These are phyloP conservation scores for Clepsis dumicolana DNA, from an alignment of 2,888 invertebrate species.

Conservation along the genomic window DNA sequence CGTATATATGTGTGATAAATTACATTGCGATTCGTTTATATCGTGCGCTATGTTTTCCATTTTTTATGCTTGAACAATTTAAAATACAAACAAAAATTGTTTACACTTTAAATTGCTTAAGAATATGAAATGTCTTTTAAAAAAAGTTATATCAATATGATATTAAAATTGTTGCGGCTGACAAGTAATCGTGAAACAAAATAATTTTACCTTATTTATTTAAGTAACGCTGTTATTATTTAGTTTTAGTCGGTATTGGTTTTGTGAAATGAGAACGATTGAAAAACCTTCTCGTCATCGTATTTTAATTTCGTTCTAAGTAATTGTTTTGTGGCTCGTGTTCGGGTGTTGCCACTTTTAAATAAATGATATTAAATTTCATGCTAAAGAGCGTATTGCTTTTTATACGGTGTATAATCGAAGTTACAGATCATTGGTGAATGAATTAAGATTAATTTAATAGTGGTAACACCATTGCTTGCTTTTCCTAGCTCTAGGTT, in stretches of 20 bases:
- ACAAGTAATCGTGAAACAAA: slow-evolving; percentile 66
- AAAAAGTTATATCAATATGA: slow-evolving; percentile 78
- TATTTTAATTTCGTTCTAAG: slow-evolving; percentile 57
- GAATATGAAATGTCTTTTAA: slow-evolving; percentile 60
- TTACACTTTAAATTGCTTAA: slow-evolving; percentile 53
- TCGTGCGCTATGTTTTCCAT: slow-evolving; percentile 54
- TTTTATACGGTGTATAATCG: background rate
- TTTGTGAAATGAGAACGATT: slow-evolving; percentile 69
- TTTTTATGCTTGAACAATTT: slow-evolving; percentile 28
- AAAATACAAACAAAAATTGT: background rate
- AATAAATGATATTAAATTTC: background rate
- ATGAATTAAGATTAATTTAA: slow-evolving; percentile 4
- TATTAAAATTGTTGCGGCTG: slow-evolving; percentile 83
- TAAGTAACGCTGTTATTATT: slow-evolving; percentile 71
- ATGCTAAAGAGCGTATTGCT: background rate
- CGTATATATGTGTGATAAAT: slow-evolving; percentile 80
- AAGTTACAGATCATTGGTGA: background rate
- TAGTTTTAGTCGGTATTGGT: slow-evolving; percentile 60
- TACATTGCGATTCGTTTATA: slow-evolving; percentile 73
- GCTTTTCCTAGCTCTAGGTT: slow-evolving; percentile 46
- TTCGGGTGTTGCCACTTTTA: slow-evolving; percentile 53
- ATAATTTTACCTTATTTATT: slow-evolving; percentile 77
- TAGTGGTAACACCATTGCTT: slow-evolving; percentile 54
- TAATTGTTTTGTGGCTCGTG: slow-evolving; percentile 57
- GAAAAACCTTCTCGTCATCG: slow-evolving; percentile 58